Evolutionary conservation across 2,797 vertebrate genomes (phyloP).

Genomic region (Syndactyla subalaris): DNA sequence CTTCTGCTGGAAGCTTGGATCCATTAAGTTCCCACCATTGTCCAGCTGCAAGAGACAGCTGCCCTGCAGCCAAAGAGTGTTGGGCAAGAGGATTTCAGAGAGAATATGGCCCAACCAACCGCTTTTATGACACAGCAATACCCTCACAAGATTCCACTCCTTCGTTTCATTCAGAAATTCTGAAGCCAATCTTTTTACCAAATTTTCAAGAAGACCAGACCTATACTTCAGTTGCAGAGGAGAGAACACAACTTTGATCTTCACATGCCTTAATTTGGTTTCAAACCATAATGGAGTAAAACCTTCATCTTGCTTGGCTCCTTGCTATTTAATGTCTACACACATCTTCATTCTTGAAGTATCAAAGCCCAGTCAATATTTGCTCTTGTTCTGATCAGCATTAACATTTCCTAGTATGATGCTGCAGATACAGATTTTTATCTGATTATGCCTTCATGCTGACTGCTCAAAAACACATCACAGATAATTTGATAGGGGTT

Average conservation of each 20-base stretch:
- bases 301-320: background rate
- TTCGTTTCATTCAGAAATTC: background rate
- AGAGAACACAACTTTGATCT: background rate
- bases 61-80: constrained; percentile 59
- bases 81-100: background rate
- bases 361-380: background rate
- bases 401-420: background rate
- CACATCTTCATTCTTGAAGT: background rate
- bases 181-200: background rate
- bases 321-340: background rate
- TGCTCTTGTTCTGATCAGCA: background rate
- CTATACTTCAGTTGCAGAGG: background rate
- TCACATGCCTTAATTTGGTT: background rate
- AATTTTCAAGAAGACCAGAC: background rate
- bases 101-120: background rate
- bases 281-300: background rate
- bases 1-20: constrained; percentile 85
- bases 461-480: background rate
- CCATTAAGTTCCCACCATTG: constrained; percentile 79
- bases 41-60: constrained; percentile 73
- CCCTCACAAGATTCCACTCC: background rate
- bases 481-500: background rate
- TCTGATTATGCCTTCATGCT: background rate
- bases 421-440: background rate
- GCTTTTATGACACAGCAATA: background rate